Evolutionary conservation across 2,797 vertebrate species (phyloP).

Genomic region (Danio albolineatus): DNA sequence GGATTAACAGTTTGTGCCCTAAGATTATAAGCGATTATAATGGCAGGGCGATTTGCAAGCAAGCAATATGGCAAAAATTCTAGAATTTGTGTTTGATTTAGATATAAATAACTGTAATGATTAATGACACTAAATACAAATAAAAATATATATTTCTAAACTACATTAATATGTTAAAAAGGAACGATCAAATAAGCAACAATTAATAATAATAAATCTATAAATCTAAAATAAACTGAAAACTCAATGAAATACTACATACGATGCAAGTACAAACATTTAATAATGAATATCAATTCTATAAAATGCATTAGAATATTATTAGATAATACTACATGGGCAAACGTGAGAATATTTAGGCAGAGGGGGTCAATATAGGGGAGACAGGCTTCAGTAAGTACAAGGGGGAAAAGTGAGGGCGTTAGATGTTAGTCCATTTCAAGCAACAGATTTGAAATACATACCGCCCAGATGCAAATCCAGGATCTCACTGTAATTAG

Average conservation of each 20-base stretch:
- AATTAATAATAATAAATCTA: background rate
- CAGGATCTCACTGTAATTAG: constrained; percentile 99
- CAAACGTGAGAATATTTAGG: constrained; percentile 2
- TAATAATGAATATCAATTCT: background rate
- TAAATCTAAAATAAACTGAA: background rate
- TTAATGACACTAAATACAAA: background rate
- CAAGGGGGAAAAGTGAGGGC: constrained; percentile 70
- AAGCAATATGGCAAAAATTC: background rate
- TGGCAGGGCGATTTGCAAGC: background rate
- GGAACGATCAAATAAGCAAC: background rate
- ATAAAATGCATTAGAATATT: background rate
- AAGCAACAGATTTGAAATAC: constrained; percentile 94
- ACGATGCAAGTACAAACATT: background rate
- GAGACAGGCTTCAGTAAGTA: constrained; percentile 67
- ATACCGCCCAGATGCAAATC: constrained; percentile 99
- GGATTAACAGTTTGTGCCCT: background rate
- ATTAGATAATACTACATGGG: constrained; percentile 33
- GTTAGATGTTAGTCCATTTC: constrained; percentile 84
- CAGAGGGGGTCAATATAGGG: constrained; percentile 47
- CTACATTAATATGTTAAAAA: background rate
- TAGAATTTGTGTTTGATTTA: background rate
- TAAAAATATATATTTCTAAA: background rate
- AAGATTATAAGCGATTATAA: background rate
- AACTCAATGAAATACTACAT: background rate
- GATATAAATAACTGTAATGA: background rate